A percentile compares a stretch with the other conserved stretches of the same genome.
These are phyloP conservation scores for Aptenodytes forsteri DNA, from an alignment of 2,113 vertebrate species.

Conservation along the genomic window DNA sequence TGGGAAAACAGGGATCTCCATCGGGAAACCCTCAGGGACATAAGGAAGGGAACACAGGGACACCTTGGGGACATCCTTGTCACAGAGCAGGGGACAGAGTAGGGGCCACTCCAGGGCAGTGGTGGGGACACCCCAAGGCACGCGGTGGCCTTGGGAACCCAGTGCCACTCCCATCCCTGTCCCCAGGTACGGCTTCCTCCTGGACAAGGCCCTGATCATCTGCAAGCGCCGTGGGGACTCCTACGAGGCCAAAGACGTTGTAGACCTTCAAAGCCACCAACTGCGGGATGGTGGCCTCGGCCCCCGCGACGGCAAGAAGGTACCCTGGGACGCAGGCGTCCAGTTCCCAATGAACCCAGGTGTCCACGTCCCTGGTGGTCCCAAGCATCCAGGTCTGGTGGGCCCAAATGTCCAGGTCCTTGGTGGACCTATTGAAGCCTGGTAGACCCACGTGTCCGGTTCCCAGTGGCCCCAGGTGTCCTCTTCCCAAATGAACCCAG, in stretches of 20 bases:
- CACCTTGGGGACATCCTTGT: neutral
- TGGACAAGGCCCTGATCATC: conserved; percentile 92
- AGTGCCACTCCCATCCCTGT: neutral
- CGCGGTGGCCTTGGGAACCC: accelerated
- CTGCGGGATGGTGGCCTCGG: conserved; percentile 80
- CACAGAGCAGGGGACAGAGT: too few relatives aligned
- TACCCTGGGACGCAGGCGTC: neutral
- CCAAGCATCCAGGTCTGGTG: neutral
- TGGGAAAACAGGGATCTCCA: too few relatives aligned
- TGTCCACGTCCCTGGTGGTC: neutral
- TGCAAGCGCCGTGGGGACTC: conserved; percentile 92
- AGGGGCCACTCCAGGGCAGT: accelerated
- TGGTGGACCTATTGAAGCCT: neutral
- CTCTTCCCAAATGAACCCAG: neutral
- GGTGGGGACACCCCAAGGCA: accelerated
- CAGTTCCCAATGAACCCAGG: accelerated
- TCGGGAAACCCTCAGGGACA: neutral
- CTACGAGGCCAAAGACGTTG: conserved; percentile 87
- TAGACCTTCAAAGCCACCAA: conserved; percentile 86
- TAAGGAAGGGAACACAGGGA: neutral
- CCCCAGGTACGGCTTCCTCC: conserved; percentile 89
- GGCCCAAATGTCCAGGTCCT: neutral
- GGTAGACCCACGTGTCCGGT: neutral
- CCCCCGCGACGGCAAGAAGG: conserved; percentile 90
- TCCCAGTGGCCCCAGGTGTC: neutral